Evolutionary conservation across 2,888 invertebrate species (phyloP), one percentile per base, ranked within the genome.

Genomic region (Ceratothoa steindachneri): DNA sequence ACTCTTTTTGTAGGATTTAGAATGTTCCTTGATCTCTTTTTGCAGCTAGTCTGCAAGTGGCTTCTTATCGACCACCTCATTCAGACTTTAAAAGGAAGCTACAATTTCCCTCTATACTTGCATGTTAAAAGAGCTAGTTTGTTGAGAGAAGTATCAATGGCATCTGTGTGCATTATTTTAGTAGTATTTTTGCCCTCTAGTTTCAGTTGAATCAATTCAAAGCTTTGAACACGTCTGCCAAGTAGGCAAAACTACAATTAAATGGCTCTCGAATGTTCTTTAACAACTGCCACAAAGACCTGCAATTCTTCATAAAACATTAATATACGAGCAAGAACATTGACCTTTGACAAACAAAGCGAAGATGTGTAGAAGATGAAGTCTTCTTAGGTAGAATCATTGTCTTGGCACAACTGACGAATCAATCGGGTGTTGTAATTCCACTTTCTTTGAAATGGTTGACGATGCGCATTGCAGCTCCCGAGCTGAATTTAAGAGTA

Each of bases 1-100:
- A 70, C 60, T 70, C 60, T 70, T 70, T 31, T 70, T 70, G 60
- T 29, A 70, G 70, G 70, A n/a, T 70, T 70, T 19, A 19, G 30
- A 70, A 70, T 70, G 30, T 60, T 70, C 70, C 55, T 70, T 41
- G 41, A 41, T 41, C 7, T 41, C 41, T 41, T 41, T 7, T 41
- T 41, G 41, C 41, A 41, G 41, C 41, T 41, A 7, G 7, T 41
- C 41, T 41, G 41, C 41, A 9, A 41, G 41, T 41, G 41, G 41
- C 15, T 41, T 15, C 15, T 41, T 15, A 41, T 15, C 41, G 41
- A 41, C 41, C 9, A 41, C 41, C 41, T 41, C 41, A 41, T 41
- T 41, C 41, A 41, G 41, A 41, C 41, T 7, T 41, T 41, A 15
- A 15, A 41, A 41, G 9, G 41, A 41, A 67, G 51, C 69, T 52